Percentiles rank a stretch among this genome's conserved stretches.
Evolutionary conservation across 2,888 invertebrate genomes (phyloP).

Genomic region (Drosophila acutilabella): DNA sequence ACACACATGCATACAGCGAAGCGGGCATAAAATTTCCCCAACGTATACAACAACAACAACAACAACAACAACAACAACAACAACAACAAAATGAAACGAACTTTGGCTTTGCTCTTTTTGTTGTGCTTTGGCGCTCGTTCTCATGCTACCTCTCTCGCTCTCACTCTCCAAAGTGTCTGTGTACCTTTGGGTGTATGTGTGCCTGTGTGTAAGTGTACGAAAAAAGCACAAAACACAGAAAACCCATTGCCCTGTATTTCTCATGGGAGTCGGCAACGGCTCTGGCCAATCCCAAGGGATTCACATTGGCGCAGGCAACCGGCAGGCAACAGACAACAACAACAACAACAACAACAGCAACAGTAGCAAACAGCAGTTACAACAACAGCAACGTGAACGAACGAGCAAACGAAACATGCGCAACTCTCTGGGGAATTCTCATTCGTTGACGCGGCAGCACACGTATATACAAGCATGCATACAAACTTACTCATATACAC

Average conservation of each 20-base stretch:
- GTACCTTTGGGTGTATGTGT: constrained; percentile 29
- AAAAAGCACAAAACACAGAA: constrained; percentile 84
- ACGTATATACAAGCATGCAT: constrained; percentile 35
- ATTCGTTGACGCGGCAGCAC: constrained; percentile 75
- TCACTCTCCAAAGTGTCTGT: constrained; percentile 14
- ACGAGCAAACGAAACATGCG: constrained; percentile 70
- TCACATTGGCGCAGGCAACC: constrained; percentile 55
- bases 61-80: constrained; percentile 10
- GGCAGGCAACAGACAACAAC: constrained; percentile 45
- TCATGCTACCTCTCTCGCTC: constrained; percentile 24
- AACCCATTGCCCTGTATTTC: constrained; percentile 85
- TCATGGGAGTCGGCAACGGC: constrained; percentile 83
- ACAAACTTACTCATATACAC: constrained; percentile 18
- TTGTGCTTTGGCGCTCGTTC: constrained; percentile 21
- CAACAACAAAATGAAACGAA: constrained; percentile 59
- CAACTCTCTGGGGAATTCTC: constrained; percentile 78
- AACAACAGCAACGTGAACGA: constrained; percentile 23
- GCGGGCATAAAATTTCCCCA: constrained; percentile 79
- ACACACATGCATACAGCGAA: constrained; percentile 59
- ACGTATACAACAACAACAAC: constrained; percentile 56
- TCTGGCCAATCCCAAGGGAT: constrained; percentile 84
- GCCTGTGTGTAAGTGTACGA: constrained; percentile 47
- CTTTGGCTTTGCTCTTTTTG: constrained; percentile 72
- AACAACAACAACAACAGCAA: constrained; percentile 51
- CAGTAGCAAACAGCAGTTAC: constrained; percentile 32